Evolutionary conservation across 1,140 invertebrate genomes (phyloP).

Genomic region (Megalopta genalis): DNA sequence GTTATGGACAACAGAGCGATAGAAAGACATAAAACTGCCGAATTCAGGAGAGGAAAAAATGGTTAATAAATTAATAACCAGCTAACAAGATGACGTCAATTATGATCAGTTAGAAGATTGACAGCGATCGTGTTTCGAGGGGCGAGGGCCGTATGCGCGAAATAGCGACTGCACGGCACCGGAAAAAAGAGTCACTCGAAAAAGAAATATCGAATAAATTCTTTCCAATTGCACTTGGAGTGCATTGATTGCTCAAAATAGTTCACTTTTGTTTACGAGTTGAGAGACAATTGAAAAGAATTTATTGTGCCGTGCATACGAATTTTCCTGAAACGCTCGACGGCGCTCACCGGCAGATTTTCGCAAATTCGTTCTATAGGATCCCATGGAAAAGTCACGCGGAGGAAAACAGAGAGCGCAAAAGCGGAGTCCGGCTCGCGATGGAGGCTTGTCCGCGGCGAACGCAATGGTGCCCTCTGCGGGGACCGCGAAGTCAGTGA

Average conservation of each 20-base stretch:
- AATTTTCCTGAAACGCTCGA: too few relatives aligned
- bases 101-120: constrained; percentile 43
- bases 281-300: too few relatives aligned
- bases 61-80: constrained; percentile 58
- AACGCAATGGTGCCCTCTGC: neutral
- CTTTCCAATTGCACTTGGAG: too few relatives aligned
- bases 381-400: neutral
- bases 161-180: neutral
- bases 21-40: neutral
- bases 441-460: too few relatives aligned
- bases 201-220: too few relatives aligned
- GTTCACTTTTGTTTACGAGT: too few relatives aligned
- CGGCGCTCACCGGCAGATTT: neutral
- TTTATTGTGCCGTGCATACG: too few relatives aligned
- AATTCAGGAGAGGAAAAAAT: constrained; percentile 6
- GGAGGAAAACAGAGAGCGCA: too few relatives aligned
- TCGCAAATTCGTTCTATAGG: too few relatives aligned
- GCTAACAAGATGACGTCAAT: constrained; percentile 35
- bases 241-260: too few relatives aligned
- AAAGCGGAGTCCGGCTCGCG: neutral
- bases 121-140: neutral
- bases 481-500: constrained; percentile 68
- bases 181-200: too few relatives aligned
- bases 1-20: neutral
- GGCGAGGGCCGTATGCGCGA: neutral